phyloP scores from a whole-genome alignment of 2,888 invertebrate species.

The Pseudanteris insignis region DNA sequence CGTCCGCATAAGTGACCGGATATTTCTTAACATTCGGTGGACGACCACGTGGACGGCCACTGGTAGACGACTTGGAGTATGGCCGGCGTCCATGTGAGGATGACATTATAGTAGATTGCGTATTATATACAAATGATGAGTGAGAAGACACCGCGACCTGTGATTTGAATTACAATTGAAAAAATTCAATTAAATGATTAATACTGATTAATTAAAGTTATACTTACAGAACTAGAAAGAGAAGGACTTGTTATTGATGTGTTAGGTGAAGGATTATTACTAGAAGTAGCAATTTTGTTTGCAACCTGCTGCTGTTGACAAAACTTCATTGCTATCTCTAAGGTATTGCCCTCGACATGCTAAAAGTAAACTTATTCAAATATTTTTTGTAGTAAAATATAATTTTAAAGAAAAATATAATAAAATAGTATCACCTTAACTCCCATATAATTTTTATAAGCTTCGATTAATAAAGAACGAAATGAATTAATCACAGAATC shows the following conservation, averaged over 20 bases:
- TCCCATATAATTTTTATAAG: constrained; percentile 74
- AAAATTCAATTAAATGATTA: background rate
- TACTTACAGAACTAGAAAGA: constrained; percentile 52
- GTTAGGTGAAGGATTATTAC: constrained; percentile 29
- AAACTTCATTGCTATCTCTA: constrained; percentile 77
- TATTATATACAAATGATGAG: constrained; percentile 22
- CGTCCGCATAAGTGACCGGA: constrained; percentile 49
- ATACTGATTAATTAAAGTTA: background rate
- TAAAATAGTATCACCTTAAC: constrained; percentile 66
- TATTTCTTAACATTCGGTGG: constrained; percentile 67
- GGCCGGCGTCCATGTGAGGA: constrained; percentile 51
- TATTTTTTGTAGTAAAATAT: background rate
- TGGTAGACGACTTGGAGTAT: constrained; percentile 51
- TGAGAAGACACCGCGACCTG: constrained; percentile 30
- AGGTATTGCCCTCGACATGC: constrained; percentile 72
- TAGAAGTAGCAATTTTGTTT: constrained; percentile 70
- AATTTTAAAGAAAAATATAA: background rate
- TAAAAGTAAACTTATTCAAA: constrained; percentile 48
- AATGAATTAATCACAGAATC: constrained; percentile 69
- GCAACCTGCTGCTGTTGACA: constrained; percentile 73
- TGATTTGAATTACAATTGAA: no score
- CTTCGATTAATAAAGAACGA: constrained; percentile 74
- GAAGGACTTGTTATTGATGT: constrained; percentile 39
- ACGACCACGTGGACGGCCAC: constrained; percentile 68
- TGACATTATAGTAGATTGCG: constrained; percentile 48